Conservation (phyloP, 2,888 invertebrate species). For the Drosophila subquinaria region DNA sequence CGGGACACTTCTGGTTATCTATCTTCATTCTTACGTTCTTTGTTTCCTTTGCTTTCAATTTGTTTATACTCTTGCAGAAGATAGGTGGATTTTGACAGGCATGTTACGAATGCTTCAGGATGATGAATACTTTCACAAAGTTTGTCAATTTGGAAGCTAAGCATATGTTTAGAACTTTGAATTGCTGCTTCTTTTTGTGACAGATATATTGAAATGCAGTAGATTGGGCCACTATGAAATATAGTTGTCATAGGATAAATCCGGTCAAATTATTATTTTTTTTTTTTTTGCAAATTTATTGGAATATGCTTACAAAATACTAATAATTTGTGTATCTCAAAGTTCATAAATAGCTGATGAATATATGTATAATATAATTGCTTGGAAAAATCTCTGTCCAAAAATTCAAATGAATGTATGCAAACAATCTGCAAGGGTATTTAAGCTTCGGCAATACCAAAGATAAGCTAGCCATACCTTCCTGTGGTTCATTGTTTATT, state of each 20-base stretch:
- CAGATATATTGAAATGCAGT: not conserved
- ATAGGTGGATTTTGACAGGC: conserved; percentile 2
- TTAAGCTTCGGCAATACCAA: conserved; percentile 22
- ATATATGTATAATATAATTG: not conserved
- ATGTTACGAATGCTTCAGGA: not conserved
- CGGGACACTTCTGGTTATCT: conserved; percentile 11
- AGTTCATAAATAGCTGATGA: not conserved
- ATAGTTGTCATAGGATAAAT: too few species aligned
- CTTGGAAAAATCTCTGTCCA: too few species aligned
- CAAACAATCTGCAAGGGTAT: conserved; percentile 20
- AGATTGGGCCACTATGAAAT: not conserved
- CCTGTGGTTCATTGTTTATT: conserved; percentile 13
- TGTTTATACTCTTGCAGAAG: conserved; percentile 10
- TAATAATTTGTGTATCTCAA: not conserved
- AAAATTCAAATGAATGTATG: not conserved
- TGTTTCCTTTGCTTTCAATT: conserved; percentile 2
- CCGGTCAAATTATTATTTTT: too few species aligned
- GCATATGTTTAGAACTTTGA: not conserved
- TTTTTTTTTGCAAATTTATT: too few species aligned
- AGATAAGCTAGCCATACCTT: not conserved
- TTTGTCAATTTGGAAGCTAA: not conserved
- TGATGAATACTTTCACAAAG: not conserved
- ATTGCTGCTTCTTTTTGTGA: not conserved
- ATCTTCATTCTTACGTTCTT: conserved; percentile 5
- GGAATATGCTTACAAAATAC: not conserved